These are phyloP conservation scores for Cylloceria caligata DNA, from an alignment of 2,888 invertebrate genomes.

Conservation along the genomic window DNA sequence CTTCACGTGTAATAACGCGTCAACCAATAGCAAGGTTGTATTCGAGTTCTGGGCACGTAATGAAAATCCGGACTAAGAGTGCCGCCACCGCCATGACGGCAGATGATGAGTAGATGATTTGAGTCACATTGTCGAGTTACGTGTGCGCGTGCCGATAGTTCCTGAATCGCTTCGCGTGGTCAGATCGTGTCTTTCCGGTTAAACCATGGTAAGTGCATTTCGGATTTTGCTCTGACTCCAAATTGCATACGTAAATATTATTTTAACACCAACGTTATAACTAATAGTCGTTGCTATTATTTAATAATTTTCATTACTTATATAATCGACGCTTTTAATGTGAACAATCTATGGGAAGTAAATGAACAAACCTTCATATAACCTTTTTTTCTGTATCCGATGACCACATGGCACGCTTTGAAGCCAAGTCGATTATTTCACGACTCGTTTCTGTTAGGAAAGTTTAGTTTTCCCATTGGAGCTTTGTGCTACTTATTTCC, in stretches of 20 bases:
- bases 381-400: constrained; percentile 58
- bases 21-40: too few relatives aligned
- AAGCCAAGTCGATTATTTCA: background rate
- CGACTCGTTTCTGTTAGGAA: background rate
- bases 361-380: constrained; percentile 61
- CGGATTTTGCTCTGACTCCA: constrained; percentile 53
- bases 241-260: constrained; percentile 61
- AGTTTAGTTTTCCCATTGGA: background rate
- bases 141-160: constrained; percentile 33
- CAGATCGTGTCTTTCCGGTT: constrained; percentile 78
- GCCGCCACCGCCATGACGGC: too few relatives aligned
- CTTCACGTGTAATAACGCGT: too few relatives aligned
- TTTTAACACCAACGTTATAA: constrained; percentile 34
- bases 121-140: constrained; percentile 47
- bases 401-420: constrained; percentile 70
- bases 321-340: constrained; percentile 9
- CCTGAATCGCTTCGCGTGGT: constrained; percentile 62
- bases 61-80: too few relatives aligned
- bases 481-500: background rate
- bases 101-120: constrained; percentile 36
- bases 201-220: constrained; percentile 77
- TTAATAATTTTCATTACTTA: background rate
- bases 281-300: constrained; percentile 1
- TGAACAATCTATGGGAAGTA: background rate
- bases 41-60: too few relatives aligned